A percentile compares a stretch with the other conserved stretches of the same genome.
Conservation (phyloP, 2,888 invertebrate genomes). For the Diabrotica balteata region DNA sequence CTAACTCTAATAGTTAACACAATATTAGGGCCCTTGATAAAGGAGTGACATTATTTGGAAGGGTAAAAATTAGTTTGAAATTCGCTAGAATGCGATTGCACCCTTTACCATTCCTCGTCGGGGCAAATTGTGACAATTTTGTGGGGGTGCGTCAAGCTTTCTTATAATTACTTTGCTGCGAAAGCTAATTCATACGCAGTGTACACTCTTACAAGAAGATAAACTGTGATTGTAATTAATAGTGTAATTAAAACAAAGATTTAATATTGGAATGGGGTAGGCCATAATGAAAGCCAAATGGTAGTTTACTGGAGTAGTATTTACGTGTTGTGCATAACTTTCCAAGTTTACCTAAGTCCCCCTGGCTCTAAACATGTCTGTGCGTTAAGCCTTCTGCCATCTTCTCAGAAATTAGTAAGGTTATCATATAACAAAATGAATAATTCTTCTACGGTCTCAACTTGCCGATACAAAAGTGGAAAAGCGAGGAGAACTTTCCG, state of each 20-base stretch:
- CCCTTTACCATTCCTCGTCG: constrained; percentile 1
- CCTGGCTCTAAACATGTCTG: constrained; percentile 59
- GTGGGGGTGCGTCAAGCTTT: constrained; percentile 27
- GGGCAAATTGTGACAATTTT: constrained; percentile 10
- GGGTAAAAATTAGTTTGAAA: constrained; percentile 13
- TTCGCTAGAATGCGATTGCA: neutral
- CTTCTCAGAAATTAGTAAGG: constrained; percentile 54
- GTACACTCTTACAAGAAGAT: constrained; percentile 46
- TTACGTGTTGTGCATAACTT: constrained; percentile 63
- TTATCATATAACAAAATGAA: constrained; percentile 39
- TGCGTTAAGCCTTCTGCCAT: constrained; percentile 58
- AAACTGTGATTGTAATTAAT: constrained; percentile 58
- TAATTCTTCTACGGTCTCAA: constrained; percentile 36
- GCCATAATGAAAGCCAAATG: constrained; percentile 59
- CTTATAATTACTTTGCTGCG: constrained; percentile 50
- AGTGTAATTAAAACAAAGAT: constrained; percentile 60
- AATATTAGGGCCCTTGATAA: neutral
- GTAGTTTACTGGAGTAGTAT: constrained; percentile 57
- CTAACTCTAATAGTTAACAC: no score
- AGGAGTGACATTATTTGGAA: constrained; percentile 1
- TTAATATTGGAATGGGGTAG: constrained; percentile 56
- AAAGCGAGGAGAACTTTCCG: constrained; percentile 16
- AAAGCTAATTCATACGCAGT: constrained; percentile 52
- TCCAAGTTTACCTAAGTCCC: constrained; percentile 60
- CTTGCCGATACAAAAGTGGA: constrained; percentile 24